A percentile compares a stretch with the other conserved stretches of the same genome.
These are phyloP conservation scores for Taenaris catops DNA, from an alignment of 2,888 invertebrate species.

Conservation along the genomic window DNA sequence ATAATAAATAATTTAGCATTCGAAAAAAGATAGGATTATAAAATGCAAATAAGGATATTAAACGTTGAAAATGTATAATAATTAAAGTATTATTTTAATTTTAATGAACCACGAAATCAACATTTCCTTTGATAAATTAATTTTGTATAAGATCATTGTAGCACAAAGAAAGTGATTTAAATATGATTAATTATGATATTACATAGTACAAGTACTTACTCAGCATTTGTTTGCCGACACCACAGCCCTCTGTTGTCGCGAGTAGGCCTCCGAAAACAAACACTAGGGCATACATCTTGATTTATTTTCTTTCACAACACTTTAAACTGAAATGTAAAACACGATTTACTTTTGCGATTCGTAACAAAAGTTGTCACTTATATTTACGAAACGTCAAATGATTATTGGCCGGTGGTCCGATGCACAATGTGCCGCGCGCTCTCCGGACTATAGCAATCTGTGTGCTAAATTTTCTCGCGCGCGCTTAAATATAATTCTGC, in stretches of 20 bases:
- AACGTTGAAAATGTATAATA: too few species aligned
- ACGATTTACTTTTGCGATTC: conserved; percentile 65
- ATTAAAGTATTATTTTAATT: too few species aligned
- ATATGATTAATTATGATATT: too few species aligned
- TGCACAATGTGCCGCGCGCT: conserved; percentile 74
- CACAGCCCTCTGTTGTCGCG: conserved; percentile 67
- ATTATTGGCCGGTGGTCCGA: conserved; percentile 64
- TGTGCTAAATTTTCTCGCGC: conserved; percentile 37
- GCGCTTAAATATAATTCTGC: conserved; percentile 55
- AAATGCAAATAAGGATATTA: too few species aligned
- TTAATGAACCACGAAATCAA: too few species aligned
- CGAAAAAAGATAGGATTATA: too few species aligned
- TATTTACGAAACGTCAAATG: conserved; percentile 77
- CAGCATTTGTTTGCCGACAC: conserved; percentile 65
- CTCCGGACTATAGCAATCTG: conserved; percentile 63
- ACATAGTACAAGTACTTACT: too few species aligned
- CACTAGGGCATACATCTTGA: conserved; percentile 73
- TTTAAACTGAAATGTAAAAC: conserved; percentile 52
- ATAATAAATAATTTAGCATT: too few species aligned
- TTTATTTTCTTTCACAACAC: conserved; percentile 62
- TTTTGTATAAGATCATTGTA: too few species aligned
- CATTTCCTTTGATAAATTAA: too few species aligned
- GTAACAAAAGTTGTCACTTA: conserved; percentile 72
- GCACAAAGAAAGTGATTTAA: too few species aligned
- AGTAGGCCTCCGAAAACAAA: conserved; percentile 70